Conservation (phyloP, 2,113 vertebrate genomes). For the Gnathonemus longibarbis region DNA sequence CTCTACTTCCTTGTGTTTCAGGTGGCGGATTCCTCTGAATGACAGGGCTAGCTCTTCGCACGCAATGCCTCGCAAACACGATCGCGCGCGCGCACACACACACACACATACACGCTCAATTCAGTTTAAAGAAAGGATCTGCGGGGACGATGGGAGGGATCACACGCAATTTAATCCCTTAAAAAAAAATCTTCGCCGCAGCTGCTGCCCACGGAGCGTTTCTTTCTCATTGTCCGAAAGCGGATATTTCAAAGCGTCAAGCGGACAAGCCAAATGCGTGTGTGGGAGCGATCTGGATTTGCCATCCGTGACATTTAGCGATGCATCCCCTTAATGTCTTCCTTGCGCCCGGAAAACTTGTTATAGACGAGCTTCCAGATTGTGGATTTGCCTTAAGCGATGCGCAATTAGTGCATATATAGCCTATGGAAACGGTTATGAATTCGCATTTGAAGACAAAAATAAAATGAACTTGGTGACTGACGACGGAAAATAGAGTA, state of each 20-base stretch:
- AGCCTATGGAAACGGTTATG: background rate
- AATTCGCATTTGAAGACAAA: background rate
- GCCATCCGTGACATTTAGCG: background rate
- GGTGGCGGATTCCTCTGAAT: conserved; percentile 74
- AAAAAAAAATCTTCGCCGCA: conserved; percentile 12
- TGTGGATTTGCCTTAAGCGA: background rate
- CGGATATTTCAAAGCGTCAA: background rate
- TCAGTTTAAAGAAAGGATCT: conserved; percentile 4
- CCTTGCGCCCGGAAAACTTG: background rate
- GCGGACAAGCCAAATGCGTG: background rate
- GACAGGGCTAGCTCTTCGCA: conserved; percentile 73
- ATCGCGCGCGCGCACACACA: background rate
- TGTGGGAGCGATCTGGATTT: background rate
- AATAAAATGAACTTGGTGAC: conserved; percentile 1
- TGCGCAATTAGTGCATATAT: background rate
- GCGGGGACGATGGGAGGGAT: conserved; percentile 33
- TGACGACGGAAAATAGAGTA: background rate
- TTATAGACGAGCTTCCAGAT: background rate
- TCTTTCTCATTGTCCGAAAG: background rate
- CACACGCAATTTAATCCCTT: conserved; percentile 23
- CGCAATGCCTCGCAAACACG: conserved; percentile 68
- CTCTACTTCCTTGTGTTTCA: conserved; percentile 70
- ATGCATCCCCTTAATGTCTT: background rate
- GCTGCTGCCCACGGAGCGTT: background rate
- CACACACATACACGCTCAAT: conserved; percentile 10